phyloP scores from a whole-genome alignment of 2,888 invertebrate species.

The Luperina nickerlii region DNA sequence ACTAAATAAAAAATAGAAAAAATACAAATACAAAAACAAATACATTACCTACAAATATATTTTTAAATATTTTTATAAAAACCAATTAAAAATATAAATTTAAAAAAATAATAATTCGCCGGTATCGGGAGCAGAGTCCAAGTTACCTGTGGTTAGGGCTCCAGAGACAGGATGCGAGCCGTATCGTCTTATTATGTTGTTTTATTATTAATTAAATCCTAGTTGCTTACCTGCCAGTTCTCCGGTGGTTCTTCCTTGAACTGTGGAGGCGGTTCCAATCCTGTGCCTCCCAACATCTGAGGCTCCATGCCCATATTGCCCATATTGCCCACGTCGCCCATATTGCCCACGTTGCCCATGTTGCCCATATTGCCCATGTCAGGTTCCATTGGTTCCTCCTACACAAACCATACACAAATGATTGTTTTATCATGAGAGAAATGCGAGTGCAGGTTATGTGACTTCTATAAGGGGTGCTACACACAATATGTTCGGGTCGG shows the following conservation, averaged over 20 bases:
- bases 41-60: too few relatives aligned
- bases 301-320: constrained; percentile 73
- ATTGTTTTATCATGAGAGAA: not conserved
- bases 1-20: too few relatives aligned
- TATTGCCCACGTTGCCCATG: not conserved
- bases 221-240: constrained; percentile 85
- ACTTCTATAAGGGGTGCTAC: not conserved
- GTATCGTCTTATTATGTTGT: too few relatives aligned
- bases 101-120: too few relatives aligned
- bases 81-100: too few relatives aligned
- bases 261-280: constrained; percentile 78
- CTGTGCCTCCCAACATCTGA: constrained; percentile 72
- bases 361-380: constrained; percentile 70
- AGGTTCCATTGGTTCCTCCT: constrained; percentile 87
- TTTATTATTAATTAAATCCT: not conserved
- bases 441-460: not conserved
- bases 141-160: too few relatives aligned
- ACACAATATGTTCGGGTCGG: constrained; percentile 1
- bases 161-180: too few relatives aligned
- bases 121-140: too few relatives aligned
- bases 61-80: not conserved
- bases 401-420: not conserved
- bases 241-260: constrained; percentile 88
- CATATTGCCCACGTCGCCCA: not conserved
- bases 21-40: too few relatives aligned